These are phyloP conservation scores for Carassius auratus DNA, from an alignment of 2,113 vertebrate genomes.

Conservation along the genomic window DNA sequence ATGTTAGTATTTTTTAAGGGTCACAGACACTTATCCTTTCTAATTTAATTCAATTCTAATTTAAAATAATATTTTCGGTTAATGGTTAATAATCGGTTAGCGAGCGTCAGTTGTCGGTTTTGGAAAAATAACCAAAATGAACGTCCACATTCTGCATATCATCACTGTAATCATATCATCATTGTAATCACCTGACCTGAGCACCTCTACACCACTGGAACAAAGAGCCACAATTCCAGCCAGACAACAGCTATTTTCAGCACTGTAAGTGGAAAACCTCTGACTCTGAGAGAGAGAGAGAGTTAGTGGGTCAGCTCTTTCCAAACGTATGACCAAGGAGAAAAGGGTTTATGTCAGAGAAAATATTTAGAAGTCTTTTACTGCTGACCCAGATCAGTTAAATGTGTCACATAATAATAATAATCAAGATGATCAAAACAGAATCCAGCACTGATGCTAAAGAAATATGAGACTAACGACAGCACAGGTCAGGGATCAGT, in stretches of 20 bases:
- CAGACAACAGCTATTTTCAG: slow-evolving; percentile 8
- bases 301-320: background rate
- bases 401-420: background rate
- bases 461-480: background rate
- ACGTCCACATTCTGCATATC: background rate
- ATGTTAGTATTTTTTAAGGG: too few species aligned
- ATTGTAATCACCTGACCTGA: background rate
- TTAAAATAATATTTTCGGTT: too few species aligned
- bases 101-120: too few species aligned
- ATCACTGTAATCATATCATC: background rate
- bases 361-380: background rate
- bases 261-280: background rate
- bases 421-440: background rate
- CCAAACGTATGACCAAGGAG: background rate
- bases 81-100: too few species aligned
- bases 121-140: too few species aligned
- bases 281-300: background rate
- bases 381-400: background rate
- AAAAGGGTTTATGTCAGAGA: background rate
- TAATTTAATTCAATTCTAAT: too few species aligned
- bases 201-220: background rate
- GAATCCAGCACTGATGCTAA: too few species aligned
- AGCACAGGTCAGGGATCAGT: background rate
- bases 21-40: too few species aligned
- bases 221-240: background rate